These are phyloP conservation scores for Lucilia cuprina DNA, from an alignment of 1,140 invertebrate species.

Conservation along the genomic window DNA sequence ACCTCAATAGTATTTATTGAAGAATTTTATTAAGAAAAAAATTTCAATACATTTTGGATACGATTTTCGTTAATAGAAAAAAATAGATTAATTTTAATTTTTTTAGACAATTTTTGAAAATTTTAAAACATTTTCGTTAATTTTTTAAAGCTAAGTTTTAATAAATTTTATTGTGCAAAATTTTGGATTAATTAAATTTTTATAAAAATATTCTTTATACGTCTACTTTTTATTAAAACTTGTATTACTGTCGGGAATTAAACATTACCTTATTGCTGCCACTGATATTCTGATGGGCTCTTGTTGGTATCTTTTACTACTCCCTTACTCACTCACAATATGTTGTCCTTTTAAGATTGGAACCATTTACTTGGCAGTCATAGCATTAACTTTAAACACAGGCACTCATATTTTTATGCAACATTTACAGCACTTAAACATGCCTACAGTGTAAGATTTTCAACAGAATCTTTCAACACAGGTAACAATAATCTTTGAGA, in stretches of 20 bases:
- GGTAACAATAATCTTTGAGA: neutral
- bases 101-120: no score
- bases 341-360: neutral
- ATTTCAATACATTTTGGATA: no score
- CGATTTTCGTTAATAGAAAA: no score
- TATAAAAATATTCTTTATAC: no score
- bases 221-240: neutral
- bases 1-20: no score
- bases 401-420: neutral
- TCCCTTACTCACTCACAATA: neutral
- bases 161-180: no score
- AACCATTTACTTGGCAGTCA: neutral
- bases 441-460: neutral
- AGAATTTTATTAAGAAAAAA: no score
- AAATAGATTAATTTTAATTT: no score
- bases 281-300: neutral
- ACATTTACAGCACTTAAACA: neutral
- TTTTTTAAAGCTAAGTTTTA: no score
- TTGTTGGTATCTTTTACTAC: neutral
- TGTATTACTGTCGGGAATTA: neutral
- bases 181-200: no score
- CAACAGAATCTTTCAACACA: neutral
- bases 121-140: no score
- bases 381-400: neutral
- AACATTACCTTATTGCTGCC: neutral